These are phyloP conservation scores for Suillia variegata DNA, from an alignment of 2,888 invertebrate species.

Conservation along the genomic window DNA sequence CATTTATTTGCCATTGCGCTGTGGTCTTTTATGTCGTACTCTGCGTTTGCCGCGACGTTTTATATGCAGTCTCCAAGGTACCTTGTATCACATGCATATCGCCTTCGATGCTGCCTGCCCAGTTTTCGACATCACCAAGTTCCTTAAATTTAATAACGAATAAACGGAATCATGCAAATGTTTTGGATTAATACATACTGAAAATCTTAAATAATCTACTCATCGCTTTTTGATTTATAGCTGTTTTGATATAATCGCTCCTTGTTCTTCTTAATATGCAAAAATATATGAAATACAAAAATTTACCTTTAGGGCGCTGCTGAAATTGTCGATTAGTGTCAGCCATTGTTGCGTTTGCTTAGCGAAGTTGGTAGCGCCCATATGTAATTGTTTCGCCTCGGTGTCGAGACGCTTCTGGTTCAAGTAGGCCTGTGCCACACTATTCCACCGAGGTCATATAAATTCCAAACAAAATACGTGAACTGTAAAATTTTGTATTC, in stretches of 20 bases:
- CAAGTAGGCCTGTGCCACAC: constrained; percentile 96
- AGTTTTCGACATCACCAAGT: constrained; percentile 98
- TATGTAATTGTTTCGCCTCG: constrained; percentile 94
- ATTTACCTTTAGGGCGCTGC: constrained; percentile 75
- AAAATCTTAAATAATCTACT: not conserved
- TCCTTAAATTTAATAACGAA: constrained; percentile 63
- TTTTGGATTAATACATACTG: too few species aligned
- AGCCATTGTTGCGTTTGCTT: constrained; percentile 98
- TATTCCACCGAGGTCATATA: constrained; percentile 6
- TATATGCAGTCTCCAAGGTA: constrained; percentile 92
- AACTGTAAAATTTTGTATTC: too few species aligned
- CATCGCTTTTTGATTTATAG: too few species aligned
- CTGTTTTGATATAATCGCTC: too few species aligned
- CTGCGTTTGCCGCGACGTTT: constrained; percentile 66
- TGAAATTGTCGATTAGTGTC: constrained; percentile 86
- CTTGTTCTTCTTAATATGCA: too few species aligned
- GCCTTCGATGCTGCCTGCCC: constrained; percentile 95
- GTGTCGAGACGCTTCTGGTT: constrained; percentile 97
- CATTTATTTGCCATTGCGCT: not conserved
- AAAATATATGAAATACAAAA: too few species aligned
- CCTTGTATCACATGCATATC: constrained; percentile 93
- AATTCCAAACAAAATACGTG: not conserved
- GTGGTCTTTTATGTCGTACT: not conserved
- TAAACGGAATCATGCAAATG: not conserved
- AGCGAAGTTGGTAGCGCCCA: constrained; percentile 91